phyloP scores from a whole-genome alignment of 2,888 invertebrate genomes.

The Eugnorisma glareosa region DNA sequence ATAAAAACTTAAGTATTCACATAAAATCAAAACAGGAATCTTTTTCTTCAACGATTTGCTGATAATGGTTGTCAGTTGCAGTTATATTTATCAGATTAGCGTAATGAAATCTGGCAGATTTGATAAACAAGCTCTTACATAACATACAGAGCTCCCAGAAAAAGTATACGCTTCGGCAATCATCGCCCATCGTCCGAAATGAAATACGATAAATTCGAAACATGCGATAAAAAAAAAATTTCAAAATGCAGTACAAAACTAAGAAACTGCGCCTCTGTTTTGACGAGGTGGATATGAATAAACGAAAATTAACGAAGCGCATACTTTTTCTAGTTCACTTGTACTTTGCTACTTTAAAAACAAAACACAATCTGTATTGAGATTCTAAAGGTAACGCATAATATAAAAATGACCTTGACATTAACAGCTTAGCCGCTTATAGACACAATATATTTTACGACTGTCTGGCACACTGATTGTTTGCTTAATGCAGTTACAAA shows the following conservation, averaged over 20 bases:
- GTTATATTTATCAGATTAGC: neutral
- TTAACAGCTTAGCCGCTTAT: slow-evolving; percentile 1
- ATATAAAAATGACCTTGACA: slow-evolving; percentile 22
- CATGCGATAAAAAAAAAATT: too few relatives aligned
- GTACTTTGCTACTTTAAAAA: neutral
- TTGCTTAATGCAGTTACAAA: slow-evolving; percentile 27
- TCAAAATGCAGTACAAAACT: neutral
- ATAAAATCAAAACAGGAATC: neutral
- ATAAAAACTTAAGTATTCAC: neutral
- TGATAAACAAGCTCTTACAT: neutral
- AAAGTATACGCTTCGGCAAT: neutral
- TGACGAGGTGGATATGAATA: neutral
- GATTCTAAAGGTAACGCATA: neutral
- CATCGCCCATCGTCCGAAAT: neutral
- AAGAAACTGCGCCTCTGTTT: neutral
- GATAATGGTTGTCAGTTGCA: neutral
- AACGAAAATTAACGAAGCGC: neutral
- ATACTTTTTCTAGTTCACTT: neutral
- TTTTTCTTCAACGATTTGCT: neutral
- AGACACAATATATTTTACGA: neutral
- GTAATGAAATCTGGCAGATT: neutral
- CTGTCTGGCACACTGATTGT: slow-evolving; percentile 24
- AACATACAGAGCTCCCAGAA: neutral
- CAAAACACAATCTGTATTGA: neutral
- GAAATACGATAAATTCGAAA: too few relatives aligned